Evolutionary conservation across 1,140 invertebrate species (phyloP), one percentile per base, ranked within the genome.

Genomic region (Lepidostoma basale): DNA sequence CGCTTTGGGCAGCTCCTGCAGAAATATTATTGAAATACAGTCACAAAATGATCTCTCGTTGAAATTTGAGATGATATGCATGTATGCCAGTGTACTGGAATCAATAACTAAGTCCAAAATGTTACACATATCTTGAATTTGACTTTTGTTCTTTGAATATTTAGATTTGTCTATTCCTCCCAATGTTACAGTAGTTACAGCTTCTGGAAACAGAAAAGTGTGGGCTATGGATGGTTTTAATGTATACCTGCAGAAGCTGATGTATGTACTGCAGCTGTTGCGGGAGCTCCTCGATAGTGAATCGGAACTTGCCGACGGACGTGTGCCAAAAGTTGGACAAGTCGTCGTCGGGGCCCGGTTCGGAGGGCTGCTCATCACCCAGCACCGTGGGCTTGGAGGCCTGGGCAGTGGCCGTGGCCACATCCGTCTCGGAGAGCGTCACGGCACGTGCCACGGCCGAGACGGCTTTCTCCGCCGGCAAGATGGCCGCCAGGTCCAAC

Each of bases 201-300:
- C n/a, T n/a, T n/a, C n/a, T n/a, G n/a, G n/a, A n/a, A n/a, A n/a
- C n/a, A n/a, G n/a, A n/a, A n/a, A n/a, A n/a, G n/a, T n/a, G n/a
- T n/a, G n/a, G n/a, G n/a, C n/a, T n/a, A n/a, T n/a, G n/a, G n/a
- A n/a, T n/a, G n/a, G n/a, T n/a, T n/a, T n/a, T n/a, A n/a, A n/a
- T n/a, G n/a, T n/a, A n/a, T n/a, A 96, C 94, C 85, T 93, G 92
- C 8, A 98, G 77, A 3, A 98, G 78, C 76, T 93, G 90, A 79
- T 97, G 91, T 72, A 97, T 94, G 47, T 98, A 93, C 77, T 98
- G 96, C 45, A 99, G 79, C 64, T 96, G 91, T 68, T 96, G 89
- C 0, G 97, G 96, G 71, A 99, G 83, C 75, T 95, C 91, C n/a
- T 95, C 92, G 12, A 98, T 88, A 45, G 85, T 87, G 80, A 98